phyloP scores from a whole-genome alignment of 2,797 vertebrate species.

The Pseudochromis fuscus region DNA sequence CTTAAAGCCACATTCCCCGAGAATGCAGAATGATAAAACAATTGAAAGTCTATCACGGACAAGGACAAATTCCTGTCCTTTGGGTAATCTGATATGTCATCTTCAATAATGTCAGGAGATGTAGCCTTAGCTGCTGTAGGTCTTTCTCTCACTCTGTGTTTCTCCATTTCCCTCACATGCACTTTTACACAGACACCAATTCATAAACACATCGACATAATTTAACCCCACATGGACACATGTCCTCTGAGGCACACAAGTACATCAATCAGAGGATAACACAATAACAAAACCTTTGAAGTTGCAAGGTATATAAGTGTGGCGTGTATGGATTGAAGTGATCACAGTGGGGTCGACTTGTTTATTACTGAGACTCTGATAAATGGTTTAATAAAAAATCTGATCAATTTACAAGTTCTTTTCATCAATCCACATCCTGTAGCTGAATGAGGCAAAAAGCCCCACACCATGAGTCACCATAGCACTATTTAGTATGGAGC shows the following conservation, averaged over 20 bases:
- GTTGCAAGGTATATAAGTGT: neutral
- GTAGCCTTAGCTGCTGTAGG: constrained; percentile 71
- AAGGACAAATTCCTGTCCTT: constrained; percentile 93
- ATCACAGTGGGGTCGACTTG: neutral
- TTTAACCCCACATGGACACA: constrained; percentile 28
- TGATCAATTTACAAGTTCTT: neutral
- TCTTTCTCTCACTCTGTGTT: constrained; percentile 43
- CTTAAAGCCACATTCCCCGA: constrained; percentile 15
- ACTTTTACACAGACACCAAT: constrained; percentile 45
- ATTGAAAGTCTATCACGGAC: constrained; percentile 80
- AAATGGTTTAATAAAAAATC: neutral
- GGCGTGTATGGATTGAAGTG: neutral
- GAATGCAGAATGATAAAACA: constrained; percentile 64
- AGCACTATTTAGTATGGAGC: neutral
- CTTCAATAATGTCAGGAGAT: constrained; percentile 86
- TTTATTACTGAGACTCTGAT: neutral
- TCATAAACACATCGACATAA: constrained; percentile 42
- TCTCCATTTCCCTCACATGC: constrained; percentile 16
- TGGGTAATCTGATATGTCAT: constrained; percentile 90
- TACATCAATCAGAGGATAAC: constrained; percentile 9
- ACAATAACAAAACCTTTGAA: neutral
- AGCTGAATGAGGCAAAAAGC: neutral
- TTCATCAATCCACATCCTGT: neutral
- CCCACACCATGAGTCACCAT: neutral
- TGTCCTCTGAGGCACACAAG: neutral